Evolutionary conservation across 2,113 vertebrate species (phyloP).

Genomic region (Romanogobio albipinnatus): DNA sequence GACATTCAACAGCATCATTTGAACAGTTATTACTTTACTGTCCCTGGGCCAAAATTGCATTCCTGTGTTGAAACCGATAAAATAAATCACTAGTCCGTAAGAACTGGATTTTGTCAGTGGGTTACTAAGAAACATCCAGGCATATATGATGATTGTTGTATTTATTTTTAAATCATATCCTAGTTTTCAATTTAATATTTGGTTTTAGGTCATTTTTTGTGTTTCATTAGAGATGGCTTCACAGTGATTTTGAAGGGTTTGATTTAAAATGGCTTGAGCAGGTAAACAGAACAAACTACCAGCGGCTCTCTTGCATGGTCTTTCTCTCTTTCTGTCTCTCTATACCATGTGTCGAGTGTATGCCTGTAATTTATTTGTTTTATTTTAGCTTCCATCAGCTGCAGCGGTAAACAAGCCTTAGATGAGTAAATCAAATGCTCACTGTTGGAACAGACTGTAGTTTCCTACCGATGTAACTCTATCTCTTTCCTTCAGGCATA

Average conservation of each 20-base stretch:
- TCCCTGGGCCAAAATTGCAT: conserved; percentile 40
- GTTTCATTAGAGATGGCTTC: conserved; percentile 4
- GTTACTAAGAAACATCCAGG: conserved; percentile 15
- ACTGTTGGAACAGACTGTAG: conserved; percentile 23
- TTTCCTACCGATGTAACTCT: conserved; percentile 34
- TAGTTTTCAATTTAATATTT: conserved; percentile 32
- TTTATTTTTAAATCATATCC: conserved; percentile 25
- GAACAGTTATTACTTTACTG: conserved; percentile 51
- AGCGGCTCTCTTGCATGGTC: conserved; percentile 1
- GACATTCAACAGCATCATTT: conserved; percentile 14
- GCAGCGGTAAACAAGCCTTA: conserved; percentile 55
- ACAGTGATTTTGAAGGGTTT: conserved; percentile 30
- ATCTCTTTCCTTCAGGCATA: neutral
- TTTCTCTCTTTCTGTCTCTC: conserved; percentile 25
- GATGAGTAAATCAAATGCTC: conserved; percentile 53
- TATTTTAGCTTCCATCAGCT: conserved; percentile 53
- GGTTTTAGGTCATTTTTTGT: conserved; percentile 17
- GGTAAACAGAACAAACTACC: conserved; percentile 49
- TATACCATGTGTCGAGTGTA: conserved; percentile 48
- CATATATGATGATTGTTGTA: neutral
- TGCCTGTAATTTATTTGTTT: conserved; percentile 57
- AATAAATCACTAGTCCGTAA: conserved; percentile 38
- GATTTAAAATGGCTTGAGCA: conserved; percentile 49
- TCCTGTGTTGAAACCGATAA: conserved; percentile 35
- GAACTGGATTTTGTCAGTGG: neutral